Evolutionary conservation across 2,797 vertebrate genomes (phyloP).

Genomic region (Sarcoramphus papa): DNA sequence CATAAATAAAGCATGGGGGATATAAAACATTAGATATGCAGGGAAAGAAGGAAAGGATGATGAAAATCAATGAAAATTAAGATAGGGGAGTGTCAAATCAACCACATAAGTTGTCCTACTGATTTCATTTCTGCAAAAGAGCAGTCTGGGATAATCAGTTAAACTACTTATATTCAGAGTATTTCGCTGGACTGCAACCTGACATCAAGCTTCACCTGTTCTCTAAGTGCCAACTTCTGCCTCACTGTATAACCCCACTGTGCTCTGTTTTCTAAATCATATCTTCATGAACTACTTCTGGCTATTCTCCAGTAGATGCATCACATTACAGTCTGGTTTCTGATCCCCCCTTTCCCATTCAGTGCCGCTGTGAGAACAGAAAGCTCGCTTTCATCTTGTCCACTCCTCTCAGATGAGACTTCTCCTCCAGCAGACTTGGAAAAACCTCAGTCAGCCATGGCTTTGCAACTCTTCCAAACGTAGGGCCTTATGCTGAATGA

Average conservation of each 20-base stretch:
- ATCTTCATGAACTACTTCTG: not conserved
- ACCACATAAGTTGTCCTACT: not conserved
- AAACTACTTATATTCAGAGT: not conserved
- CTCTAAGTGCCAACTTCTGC: not conserved
- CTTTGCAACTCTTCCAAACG: not conserved
- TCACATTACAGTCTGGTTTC: not conserved
- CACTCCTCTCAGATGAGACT: not conserved
- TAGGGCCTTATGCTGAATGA: not conserved
- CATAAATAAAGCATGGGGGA: not conserved
- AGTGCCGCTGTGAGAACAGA: not conserved
- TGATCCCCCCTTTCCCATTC: not conserved
- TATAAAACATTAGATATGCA: not conserved
- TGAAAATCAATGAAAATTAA: not conserved
- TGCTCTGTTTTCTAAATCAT: not conserved
- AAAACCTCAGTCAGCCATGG: not conserved
- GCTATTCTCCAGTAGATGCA: not conserved
- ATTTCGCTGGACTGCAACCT: not conserved
- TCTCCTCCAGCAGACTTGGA: not conserved
- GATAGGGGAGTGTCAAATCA: accelerated
- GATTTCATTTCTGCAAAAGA: not conserved
- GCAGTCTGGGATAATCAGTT: not conserved
- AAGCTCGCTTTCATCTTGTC: not conserved
- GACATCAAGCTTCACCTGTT: not conserved
- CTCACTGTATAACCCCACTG: not conserved
- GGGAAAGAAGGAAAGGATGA: not conserved